A percentile compares a stretch with the other conserved stretches of the same genome.
Conservation (phyloP, 2,797 vertebrate species). For the Knipowitschia caucasica region DNA sequence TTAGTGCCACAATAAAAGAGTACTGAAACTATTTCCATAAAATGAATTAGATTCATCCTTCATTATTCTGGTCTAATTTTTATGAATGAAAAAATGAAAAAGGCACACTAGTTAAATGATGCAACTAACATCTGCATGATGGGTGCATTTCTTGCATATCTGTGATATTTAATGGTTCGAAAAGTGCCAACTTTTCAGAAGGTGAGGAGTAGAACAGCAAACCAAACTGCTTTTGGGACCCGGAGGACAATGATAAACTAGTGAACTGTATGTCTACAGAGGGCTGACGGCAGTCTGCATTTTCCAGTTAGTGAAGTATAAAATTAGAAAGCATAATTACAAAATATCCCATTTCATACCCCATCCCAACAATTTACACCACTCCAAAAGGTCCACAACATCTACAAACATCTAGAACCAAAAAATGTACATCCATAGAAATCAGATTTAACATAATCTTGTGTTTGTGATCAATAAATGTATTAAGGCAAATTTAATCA, state of each 20-base stretch:
- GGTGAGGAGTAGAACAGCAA: slow-evolving; percentile 82
- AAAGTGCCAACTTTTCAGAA: slow-evolving; percentile 88
- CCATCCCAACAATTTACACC: slow-evolving; percentile 68
- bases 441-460: slow-evolving; percentile 74
- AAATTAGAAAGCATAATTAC: slow-evolving; percentile 72
- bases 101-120: slow-evolving; percentile 93
- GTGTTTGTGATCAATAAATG: slow-evolving; percentile 77
- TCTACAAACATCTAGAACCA: slow-evolving; percentile 80
- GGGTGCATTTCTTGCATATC: slow-evolving; percentile 27
- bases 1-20: slow-evolving; percentile 35
- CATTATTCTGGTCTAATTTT: slow-evolving; percentile 87
- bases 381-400: slow-evolving; percentile 88
- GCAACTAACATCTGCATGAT: slow-evolving; percentile 85
- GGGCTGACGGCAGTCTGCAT: slow-evolving; percentile 78
- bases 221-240: neutral
- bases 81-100: slow-evolving; percentile 91
- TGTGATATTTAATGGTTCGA: slow-evolving; percentile 91
- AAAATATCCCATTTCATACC: slow-evolving; percentile 49
- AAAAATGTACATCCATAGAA: slow-evolving; percentile 86
- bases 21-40: slow-evolving; percentile 74
- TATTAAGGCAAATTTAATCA: slow-evolving; percentile 93
- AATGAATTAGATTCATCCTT: slow-evolving; percentile 87
- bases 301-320: slow-evolving; percentile 82
- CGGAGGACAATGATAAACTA: neutral
- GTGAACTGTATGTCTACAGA: slow-evolving; percentile 29